Evolutionary conservation across 1,140 invertebrate species (phyloP).

Genomic region (Papilio xuthus): DNA sequence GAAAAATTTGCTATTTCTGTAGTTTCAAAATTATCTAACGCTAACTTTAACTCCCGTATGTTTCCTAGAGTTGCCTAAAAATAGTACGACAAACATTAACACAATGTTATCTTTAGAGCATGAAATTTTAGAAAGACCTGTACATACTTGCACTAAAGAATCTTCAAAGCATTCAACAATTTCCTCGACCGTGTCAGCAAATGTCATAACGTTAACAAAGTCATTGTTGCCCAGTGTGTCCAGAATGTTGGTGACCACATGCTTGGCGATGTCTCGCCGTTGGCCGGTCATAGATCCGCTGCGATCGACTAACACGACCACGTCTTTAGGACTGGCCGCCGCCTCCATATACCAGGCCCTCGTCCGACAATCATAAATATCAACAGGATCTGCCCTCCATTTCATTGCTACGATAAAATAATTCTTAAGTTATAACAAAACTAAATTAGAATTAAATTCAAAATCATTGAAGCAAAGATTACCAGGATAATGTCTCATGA

Average conservation of each 20-base stretch:
- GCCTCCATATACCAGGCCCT: slow-evolving; percentile 98
- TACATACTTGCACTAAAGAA: slow-evolving; percentile 89
- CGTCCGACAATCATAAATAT: slow-evolving; percentile 94
- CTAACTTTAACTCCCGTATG: slow-evolving; percentile 91
- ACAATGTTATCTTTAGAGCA: not conserved
- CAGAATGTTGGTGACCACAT: slow-evolving; percentile 96
- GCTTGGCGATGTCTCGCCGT: slow-evolving; percentile 95
- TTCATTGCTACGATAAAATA: slow-evolving; percentile 78
- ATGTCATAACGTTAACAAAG: slow-evolving; percentile 97
- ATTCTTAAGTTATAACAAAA: slow-evolving; percentile 8
- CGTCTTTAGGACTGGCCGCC: slow-evolving; percentile 97
- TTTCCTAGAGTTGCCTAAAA: slow-evolving; percentile 94
- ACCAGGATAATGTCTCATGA: slow-evolving; percentile 97
- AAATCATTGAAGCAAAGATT: slow-evolving; percentile 42
- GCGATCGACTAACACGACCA: slow-evolving; percentile 96
- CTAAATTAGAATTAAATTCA: not conserved
- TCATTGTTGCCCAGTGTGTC: slow-evolving; percentile 99
- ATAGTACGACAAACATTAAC: not conserved
- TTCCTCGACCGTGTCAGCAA: slow-evolving; percentile 88
- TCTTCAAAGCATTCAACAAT: slow-evolving; percentile 94
- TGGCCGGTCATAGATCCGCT: slow-evolving; percentile 99
- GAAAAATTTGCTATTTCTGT: slow-evolving; percentile 97
- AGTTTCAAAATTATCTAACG: slow-evolving; percentile 89
- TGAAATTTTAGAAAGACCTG: slow-evolving; percentile 20
- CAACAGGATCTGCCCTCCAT: slow-evolving; percentile 88